phyloP scores from a whole-genome alignment of 2,113 vertebrate species.

The Pelodiscus sinensis region DNA sequence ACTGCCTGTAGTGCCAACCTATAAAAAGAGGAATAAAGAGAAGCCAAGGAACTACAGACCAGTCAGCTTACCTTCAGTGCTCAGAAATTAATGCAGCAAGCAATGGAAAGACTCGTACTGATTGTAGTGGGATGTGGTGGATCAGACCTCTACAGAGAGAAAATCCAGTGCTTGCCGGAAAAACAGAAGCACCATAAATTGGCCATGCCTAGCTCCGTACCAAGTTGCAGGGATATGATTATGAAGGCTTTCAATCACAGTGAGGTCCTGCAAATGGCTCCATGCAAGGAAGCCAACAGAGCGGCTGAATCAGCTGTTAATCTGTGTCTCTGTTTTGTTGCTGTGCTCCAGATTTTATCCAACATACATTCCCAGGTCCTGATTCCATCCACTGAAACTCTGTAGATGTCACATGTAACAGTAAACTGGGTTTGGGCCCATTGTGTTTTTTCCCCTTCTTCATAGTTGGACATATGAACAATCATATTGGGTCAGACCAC shows the following conservation, averaged over 20 bases:
- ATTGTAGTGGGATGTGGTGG: constrained; percentile 27
- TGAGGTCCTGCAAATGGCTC: constrained; percentile 10
- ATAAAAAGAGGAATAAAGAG: no score
- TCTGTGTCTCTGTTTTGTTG: neutral
- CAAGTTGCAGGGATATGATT: constrained; percentile 18
- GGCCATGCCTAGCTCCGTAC: constrained; percentile 4
- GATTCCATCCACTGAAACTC: neutral
- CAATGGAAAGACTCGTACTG: neutral
- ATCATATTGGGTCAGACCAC: no score
- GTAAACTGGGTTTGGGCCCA: neutral
- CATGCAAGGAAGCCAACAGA: constrained; percentile 28
- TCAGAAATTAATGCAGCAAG: no score
- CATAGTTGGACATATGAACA: neutral
- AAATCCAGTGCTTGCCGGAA: constrained; percentile 24
- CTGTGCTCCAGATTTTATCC: neutral
- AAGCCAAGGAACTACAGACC: no score
- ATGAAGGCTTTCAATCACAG: constrained; percentile 39
- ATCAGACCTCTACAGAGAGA: constrained; percentile 3
- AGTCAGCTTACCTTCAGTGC: no score
- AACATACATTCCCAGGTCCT: neutral
- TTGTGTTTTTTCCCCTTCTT: neutral
- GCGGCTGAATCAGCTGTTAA: constrained; percentile 27
- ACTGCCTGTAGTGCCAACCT: no score
- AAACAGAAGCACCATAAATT: constrained; percentile 49
- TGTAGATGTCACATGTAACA: constrained; percentile 16